Percentiles rank a stretch among this genome's conserved stretches.
These are phyloP conservation scores for Holothuria scabra DNA, from an alignment of 53 echinoderm and acorn worm genomes.

Conservation along the genomic window DNA sequence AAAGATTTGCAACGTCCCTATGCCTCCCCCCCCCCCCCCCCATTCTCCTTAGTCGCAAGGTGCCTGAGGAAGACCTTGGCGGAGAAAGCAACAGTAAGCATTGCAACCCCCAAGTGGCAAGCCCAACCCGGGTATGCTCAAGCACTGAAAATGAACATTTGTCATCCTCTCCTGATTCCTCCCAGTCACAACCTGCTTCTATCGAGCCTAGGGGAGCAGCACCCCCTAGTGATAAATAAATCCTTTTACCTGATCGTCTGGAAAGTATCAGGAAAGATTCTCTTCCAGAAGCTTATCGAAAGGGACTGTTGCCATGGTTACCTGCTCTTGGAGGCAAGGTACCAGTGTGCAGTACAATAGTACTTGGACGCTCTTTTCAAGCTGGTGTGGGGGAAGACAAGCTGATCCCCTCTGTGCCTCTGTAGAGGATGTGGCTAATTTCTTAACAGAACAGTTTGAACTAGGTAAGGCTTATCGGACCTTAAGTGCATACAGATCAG, in stretches of 20 bases:
- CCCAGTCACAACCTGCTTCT: neutral
- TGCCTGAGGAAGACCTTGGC: neutral
- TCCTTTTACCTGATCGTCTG: slow-evolving; percentile 9
- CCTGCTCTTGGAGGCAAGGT: neutral
- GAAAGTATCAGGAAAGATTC: slow-evolving; percentile 50
- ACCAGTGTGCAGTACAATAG: too few relatives aligned
- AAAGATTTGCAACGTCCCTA: too few relatives aligned
- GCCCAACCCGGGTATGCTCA: too few relatives aligned
- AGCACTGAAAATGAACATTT: too few relatives aligned
- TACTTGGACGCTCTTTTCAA: too few relatives aligned
- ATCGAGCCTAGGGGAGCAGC: neutral
- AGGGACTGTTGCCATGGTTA: slow-evolving; percentile 1
- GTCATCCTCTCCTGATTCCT: too few relatives aligned
- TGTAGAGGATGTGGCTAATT: neutral
- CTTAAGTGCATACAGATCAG: too few relatives aligned
- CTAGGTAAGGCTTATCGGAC: too few relatives aligned
- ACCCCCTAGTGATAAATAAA: neutral
- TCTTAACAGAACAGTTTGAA: slow-evolving; percentile 15
- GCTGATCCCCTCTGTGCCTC: neutral
- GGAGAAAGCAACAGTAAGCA: neutral
- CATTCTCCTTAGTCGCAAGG: too few relatives aligned
- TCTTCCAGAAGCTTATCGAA: slow-evolving; percentile 24
- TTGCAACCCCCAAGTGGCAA: neutral
- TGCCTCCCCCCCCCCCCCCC: too few relatives aligned
- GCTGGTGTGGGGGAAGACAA: too few relatives aligned